These are phyloP conservation scores for Scaptodrosophila latifasciaeformis DNA, from an alignment of 2,888 invertebrate species.

Conservation along the genomic window DNA sequence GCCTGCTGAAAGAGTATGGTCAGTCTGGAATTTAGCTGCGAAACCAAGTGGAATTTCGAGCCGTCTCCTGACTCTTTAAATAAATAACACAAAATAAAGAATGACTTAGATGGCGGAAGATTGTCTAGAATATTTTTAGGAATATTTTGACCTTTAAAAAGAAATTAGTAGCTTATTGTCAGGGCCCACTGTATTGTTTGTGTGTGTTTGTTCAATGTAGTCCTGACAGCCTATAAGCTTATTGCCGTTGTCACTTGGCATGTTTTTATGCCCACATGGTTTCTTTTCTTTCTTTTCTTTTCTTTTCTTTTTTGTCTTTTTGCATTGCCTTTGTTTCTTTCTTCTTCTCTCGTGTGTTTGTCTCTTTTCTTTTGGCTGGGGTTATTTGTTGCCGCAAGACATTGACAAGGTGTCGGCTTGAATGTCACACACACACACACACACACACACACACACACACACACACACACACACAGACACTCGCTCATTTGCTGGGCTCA, in stretches of 20 bases:
- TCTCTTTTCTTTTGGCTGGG: conserved; percentile 4
- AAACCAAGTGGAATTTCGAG: too few relatives aligned
- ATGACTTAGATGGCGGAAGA: too few relatives aligned
- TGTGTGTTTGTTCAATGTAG: too few relatives aligned
- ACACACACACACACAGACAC: conserved; percentile 32
- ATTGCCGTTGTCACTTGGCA: conserved; percentile 28
- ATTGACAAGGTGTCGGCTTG: conserved; percentile 50
- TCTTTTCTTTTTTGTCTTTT: conserved; percentile 21
- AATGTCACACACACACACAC: conserved; percentile 23
- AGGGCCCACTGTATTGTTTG: too few relatives aligned
- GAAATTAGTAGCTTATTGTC: too few relatives aligned
- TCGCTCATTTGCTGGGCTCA: conserved; percentile 16
- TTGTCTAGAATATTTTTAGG: too few relatives aligned
- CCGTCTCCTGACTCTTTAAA: too few relatives aligned
- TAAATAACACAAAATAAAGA: too few relatives aligned
- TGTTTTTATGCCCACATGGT: conserved; percentile 3
- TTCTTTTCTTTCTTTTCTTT: conserved; percentile 6
- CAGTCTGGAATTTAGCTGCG: too few relatives aligned
- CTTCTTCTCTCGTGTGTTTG: conserved; percentile 4
- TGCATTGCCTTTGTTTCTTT: conserved; percentile 5
- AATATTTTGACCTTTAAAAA: too few relatives aligned
- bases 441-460: conserved; percentile 35
- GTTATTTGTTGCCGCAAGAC: conserved; percentile 50
- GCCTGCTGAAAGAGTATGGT: too few relatives aligned
- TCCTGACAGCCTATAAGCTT: conserved; percentile 28